A percentile compares a stretch with the other conserved stretches of the same genome.
phyloP scores from a whole-genome alignment of 2,888 invertebrate genomes.

The Nemoura dubitans region DNA sequence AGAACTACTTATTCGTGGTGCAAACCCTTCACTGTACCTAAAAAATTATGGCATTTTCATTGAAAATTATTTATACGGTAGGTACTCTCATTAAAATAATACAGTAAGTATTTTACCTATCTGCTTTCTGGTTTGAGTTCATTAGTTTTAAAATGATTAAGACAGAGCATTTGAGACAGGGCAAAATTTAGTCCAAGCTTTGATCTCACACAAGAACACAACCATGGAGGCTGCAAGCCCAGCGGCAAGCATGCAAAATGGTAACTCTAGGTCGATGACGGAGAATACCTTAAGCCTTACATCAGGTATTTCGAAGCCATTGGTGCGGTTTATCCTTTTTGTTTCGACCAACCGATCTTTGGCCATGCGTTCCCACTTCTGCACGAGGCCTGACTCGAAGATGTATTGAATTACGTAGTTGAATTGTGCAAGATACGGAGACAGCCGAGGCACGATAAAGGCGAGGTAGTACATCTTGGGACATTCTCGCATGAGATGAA shows the following conservation, averaged over 20 bases:
- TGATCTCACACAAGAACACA: slow-evolving; percentile 13
- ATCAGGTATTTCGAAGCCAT: not conserved
- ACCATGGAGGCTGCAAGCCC: not conserved
- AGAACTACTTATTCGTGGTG: too few relatives aligned
- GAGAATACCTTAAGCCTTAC: not conserved
- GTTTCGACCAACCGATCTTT: not conserved
- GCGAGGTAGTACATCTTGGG: slow-evolving; percentile 60
- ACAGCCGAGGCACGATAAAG: slow-evolving; percentile 61
- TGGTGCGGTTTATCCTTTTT: not conserved
- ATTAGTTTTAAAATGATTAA: too few relatives aligned
- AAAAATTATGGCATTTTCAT: too few relatives aligned
- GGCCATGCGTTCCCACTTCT: slow-evolving; percentile 34
- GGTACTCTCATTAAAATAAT: too few relatives aligned
- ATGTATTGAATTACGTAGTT: slow-evolving; percentile 52
- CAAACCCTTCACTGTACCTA: too few relatives aligned
- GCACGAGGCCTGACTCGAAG: slow-evolving; percentile 36
- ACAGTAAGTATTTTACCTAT: not conserved
- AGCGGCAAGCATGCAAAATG: slow-evolving; percentile 16
- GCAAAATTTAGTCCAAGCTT: not conserved
- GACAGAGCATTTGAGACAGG: too few relatives aligned
- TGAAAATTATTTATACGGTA: too few relatives aligned
- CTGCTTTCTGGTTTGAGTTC: not conserved
- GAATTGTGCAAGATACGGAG: slow-evolving; percentile 59
- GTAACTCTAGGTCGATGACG: not conserved
- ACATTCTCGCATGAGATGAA: slow-evolving; percentile 62